Evolutionary conservation across 2,113 vertebrate species (phyloP), one percentile per base, ranked within the genome.

Genomic region (Strix aluco): DNA sequence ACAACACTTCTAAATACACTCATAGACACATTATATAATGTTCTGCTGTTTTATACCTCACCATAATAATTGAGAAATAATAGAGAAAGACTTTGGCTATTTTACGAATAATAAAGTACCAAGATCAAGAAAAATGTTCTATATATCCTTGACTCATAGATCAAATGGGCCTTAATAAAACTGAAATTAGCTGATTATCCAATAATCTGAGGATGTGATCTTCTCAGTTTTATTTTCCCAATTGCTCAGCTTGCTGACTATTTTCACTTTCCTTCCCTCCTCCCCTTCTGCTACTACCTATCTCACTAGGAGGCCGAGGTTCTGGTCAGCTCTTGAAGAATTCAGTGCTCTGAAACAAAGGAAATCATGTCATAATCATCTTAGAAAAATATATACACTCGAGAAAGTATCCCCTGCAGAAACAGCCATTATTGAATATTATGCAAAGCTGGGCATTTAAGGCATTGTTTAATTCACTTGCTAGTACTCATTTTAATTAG

Each of bases 381-480:
- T 83, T 49, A 51, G 59, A 71, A 77, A 67, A 83, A 81, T 15
- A 67, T 3, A 55, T 11, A 67, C 36, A 46, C 42, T 57, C 1
- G 6, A 93, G 88, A 70, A 93, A 69, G 38, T 27, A 92, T 86
- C 57, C 40, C 71, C 89, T 71, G 40, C 42, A 88, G 63, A 79
- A 81, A 85, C 26, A 85, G 75, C 58, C 29, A 47, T 72, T 88
- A 93, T 9, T 81, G 87, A 90, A 86, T 65, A 81, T 72, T 91
- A 93, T 7, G 14, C 7, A 1, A 58, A 84, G 70, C 46, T 90
- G 52, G 61, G 32, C 36, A 74, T 90, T 86, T 66, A 81, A 92
- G 70, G 61, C 69, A 77, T 70, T 93, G 65, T 86, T 95, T 93
- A 42, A 84, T 81, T 87, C 94, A 92, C 97, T 90, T 93, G 82